These are phyloP conservation scores for Acronicta alni DNA, from an alignment of 2,888 invertebrate genomes.

Conservation along the genomic window DNA sequence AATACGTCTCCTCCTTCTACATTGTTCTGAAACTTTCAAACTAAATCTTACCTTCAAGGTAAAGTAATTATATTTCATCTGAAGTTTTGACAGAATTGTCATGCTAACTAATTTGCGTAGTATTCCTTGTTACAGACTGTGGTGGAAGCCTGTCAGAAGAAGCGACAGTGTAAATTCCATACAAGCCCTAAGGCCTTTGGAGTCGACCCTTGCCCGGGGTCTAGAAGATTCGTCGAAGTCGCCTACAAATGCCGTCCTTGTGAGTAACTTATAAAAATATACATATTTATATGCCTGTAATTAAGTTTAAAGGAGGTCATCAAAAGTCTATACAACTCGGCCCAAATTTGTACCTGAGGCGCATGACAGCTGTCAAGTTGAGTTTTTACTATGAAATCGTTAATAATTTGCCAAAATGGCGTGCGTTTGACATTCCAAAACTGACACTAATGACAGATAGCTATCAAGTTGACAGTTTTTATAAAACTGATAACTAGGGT, in stretches of 20 bases:
- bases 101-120: slow-evolving; percentile 89
- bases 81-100: slow-evolving; percentile 65
- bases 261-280: slow-evolving; percentile 88
- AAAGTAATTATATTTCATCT: slow-evolving; percentile 16
- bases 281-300: too few species aligned
- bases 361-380: too few species aligned
- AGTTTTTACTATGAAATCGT: too few species aligned
- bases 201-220: slow-evolving; percentile 97
- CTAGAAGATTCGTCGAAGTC: slow-evolving; percentile 97
- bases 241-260: slow-evolving; percentile 99
- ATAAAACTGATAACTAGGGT: too few species aligned
- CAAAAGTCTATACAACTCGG: too few species aligned
- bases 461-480: too few species aligned
- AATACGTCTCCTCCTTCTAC: slow-evolving; percentile 9
- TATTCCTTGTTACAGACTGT: slow-evolving; percentile 98
- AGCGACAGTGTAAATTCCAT: slow-evolving; percentile 96
- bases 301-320: too few species aligned
- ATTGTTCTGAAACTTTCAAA: slow-evolving; percentile 16
- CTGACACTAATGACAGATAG: too few species aligned
- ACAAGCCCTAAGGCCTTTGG: slow-evolving; percentile 96
- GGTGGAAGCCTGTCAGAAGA: slow-evolving; percentile 97
- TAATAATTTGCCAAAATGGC: too few species aligned
- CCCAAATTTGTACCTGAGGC: too few species aligned
- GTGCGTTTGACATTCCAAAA: too few species aligned
- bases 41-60: slow-evolving; percentile 19